Evolutionary conservation across 30 jellyfish, hydroid and myxozoan genomes (phyloP).

Genomic region (Rhopilema esculentum): DNA sequence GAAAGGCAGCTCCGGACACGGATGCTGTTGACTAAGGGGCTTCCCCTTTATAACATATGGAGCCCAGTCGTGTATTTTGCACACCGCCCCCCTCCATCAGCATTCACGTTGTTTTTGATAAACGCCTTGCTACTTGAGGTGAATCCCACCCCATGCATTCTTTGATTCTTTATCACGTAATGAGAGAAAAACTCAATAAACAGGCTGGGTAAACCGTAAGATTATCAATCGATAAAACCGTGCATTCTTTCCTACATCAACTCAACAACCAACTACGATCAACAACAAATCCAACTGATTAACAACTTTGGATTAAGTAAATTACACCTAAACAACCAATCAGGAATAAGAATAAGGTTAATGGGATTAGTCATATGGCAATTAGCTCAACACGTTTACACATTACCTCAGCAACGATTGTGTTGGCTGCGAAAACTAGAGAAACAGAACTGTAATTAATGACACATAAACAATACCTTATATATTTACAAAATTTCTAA

Average conservation of each 20-base stretch:
- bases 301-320: not conserved
- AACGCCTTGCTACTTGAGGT: too few species aligned
- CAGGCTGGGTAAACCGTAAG: not conserved
- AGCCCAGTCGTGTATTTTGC: too few species aligned
- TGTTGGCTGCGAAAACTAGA: not conserved
- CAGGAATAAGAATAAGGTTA: not conserved
- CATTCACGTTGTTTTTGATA: too few species aligned
- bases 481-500: not conserved
- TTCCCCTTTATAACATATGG: too few species aligned
- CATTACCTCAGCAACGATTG: not conserved
- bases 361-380: not conserved
- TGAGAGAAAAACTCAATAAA: not conserved
- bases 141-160: not conserved
- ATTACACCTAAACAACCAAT: not conserved
- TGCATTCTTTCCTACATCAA: not conserved
- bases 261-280: not conserved
- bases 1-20: not conserved
- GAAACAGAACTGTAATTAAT: not conserved
- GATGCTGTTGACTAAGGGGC: too few species aligned
- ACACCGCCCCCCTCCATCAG: too few species aligned
- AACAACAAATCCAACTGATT: not conserved
- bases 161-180: not conserved
- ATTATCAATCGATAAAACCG: not conserved
- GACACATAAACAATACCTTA: not conserved
- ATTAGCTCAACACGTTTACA: not conserved